phyloP scores from a whole-genome alignment of 1,140 invertebrate species.

The Ceratitis capitata region DNA sequence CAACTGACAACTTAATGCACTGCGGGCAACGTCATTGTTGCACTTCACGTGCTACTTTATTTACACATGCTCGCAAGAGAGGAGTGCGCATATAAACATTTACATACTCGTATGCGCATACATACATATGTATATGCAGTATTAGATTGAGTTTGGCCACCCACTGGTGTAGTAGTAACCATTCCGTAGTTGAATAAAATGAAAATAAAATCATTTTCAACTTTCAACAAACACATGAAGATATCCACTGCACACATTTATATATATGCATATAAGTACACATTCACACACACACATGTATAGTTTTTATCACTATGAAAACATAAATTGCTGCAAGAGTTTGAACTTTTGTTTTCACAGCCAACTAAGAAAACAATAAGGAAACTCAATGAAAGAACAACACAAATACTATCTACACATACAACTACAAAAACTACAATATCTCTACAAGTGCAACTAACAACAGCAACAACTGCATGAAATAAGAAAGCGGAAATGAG shows the following conservation, averaged over 20 bases:
- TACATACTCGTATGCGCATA: not conserved
- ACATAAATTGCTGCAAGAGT: not conserved
- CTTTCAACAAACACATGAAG: not conserved
- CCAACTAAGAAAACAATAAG: conserved; percentile 26
- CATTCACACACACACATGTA: not conserved
- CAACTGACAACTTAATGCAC: not conserved
- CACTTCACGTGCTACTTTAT: not conserved
- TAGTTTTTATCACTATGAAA: not conserved
- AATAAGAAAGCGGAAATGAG: not conserved
- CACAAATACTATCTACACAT: not conserved
- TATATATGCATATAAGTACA: not conserved
- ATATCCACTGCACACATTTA: too few species aligned
- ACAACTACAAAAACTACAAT: not conserved
- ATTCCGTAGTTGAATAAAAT: not conserved
- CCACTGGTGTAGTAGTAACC: not conserved
- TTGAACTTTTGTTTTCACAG: conserved; percentile 10
- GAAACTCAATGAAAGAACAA: not conserved
- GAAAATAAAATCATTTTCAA: not conserved
- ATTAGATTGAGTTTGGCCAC: not conserved
- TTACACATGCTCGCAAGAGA: too few species aligned
- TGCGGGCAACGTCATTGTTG: not conserved
- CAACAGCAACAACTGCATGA: too few species aligned
- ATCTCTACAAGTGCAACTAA: not conserved
- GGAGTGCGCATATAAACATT: not conserved
- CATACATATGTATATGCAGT: not conserved